Base-by-base conservation (phyloP, 2,797 vertebrate species). In the Sebastes flavidus region DNA sequence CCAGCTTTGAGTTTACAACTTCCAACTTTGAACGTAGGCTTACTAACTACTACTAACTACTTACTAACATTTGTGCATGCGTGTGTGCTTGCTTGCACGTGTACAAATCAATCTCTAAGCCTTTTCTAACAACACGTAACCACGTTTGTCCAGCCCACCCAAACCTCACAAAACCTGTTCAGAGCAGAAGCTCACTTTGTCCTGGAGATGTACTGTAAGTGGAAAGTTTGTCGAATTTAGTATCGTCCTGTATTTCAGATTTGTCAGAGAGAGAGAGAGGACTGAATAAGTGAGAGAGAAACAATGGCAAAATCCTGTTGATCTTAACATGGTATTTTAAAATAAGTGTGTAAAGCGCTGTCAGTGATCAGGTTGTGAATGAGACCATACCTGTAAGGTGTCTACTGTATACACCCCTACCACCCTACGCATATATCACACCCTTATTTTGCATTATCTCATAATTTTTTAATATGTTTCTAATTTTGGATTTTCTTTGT, bases 401-500 rank as follows among this genome's bases (percentile, higher is more conserved):
- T 83, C 29, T 52, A 4, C 18, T 52, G 49, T 52, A 8, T 16
- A 34, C 34, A 25, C 25, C 9, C 65, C 22, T 38, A 18, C 72
- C 16, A 46, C 6, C 14, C 0, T 46, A 46, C 42, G 20, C 59
- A 61, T 38, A 55, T 13, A 68, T 82, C 18, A 72, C 70, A 58
- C 20, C 27, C 34, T 72, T 61, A 46, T 72, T 87, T 86, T 80
- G 52, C 46, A 77, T 88, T 78, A 80, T 27, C 30, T 83, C 67
- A 83, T 87, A 0, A 11, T 72, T 77, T 69, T 73, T 72, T 3
- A 14, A 38, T 16, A 27, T 80, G 74, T 81, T 80, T 89, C 87
- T 92, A 89, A 91, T 90, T 87, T 82, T 81, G 5, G 24, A 61
- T 87, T 89, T 88, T 80, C 61, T 81, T 80, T 77, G 25, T 83